Conservation (phyloP, 2,113 vertebrate genomes). For the Myiozetetes cayanensis region DNA sequence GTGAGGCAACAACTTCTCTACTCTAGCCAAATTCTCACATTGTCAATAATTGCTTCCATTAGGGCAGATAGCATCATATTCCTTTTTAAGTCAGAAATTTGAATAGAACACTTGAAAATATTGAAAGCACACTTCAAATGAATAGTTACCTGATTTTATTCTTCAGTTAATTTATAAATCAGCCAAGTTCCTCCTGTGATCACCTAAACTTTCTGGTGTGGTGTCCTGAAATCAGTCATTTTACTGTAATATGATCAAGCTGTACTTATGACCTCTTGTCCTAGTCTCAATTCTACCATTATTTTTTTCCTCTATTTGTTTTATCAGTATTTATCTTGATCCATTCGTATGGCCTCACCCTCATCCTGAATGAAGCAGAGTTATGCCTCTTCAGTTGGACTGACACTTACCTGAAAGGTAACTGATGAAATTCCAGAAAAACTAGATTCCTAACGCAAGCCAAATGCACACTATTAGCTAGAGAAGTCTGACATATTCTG, state of each 20-base stretch:
- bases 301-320: background rate
- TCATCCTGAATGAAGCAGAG: background rate
- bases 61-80: background rate
- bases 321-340: background rate
- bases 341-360: background rate
- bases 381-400: background rate
- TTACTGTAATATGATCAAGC: background rate
- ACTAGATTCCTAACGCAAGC: background rate
- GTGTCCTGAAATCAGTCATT: background rate
- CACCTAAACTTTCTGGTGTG: background rate
- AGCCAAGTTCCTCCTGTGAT: background rate
- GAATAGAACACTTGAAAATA: background rate
- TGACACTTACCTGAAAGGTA: background rate
- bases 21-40: background rate
- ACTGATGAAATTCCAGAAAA: background rate
- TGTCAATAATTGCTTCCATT: background rate
- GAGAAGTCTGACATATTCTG: background rate
- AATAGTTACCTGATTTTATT: background rate
- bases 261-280: background rate
- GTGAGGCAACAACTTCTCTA: background rate
- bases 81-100: background rate
- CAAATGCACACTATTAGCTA: background rate
- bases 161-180: slow-evolving; percentile 19
- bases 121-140: background rate
- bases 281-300: background rate